A percentile compares a stretch with the other conserved stretches of the same genome.
phyloP scores from a whole-genome alignment of 2,888 invertebrate genomes.

The Cerastis rubricosa region DNA sequence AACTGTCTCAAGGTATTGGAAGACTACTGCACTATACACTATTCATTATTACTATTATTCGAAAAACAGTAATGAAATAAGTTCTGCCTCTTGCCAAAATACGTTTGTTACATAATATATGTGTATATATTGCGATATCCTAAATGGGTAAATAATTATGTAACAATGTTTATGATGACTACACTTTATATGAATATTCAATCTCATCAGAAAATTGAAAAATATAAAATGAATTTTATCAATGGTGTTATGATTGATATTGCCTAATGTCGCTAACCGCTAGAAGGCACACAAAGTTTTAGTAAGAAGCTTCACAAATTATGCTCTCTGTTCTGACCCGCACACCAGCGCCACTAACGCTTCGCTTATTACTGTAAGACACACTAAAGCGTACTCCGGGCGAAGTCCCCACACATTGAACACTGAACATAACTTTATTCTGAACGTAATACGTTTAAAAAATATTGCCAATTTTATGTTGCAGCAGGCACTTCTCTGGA shows the following conservation, averaged over 20 bases:
- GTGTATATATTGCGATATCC: slow-evolving; percentile 77
- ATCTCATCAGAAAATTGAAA: slow-evolving; percentile 74
- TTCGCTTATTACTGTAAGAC: slow-evolving; percentile 56
- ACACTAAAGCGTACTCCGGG: slow-evolving; percentile 56
- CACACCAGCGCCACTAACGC: slow-evolving; percentile 52
- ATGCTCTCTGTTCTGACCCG: slow-evolving; percentile 73
- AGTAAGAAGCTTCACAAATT: slow-evolving; percentile 90
- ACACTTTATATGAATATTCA: slow-evolving; percentile 72
- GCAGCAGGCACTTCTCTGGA: slow-evolving; percentile 91
- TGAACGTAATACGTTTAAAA: slow-evolving; percentile 87
- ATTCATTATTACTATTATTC: slow-evolving; percentile 85
- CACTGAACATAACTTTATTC: slow-evolving; percentile 84
- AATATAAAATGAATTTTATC: slow-evolving; percentile 78
- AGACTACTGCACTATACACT: slow-evolving; percentile 90
- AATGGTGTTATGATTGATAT: slow-evolving; percentile 86
- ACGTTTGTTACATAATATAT: slow-evolving; percentile 72
- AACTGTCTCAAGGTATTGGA: slow-evolving; percentile 88
- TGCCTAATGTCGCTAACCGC: slow-evolving; percentile 90
- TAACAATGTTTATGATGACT: slow-evolving; percentile 76
- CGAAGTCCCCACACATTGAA: slow-evolving; percentile 78
- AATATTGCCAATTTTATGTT: slow-evolving; percentile 90
- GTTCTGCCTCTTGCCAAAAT: slow-evolving; percentile 74
- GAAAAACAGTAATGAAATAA: slow-evolving; percentile 81
- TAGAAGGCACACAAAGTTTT: slow-evolving; percentile 91
- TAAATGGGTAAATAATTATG: slow-evolving; percentile 78